Percentiles rank a stretch among this genome's conserved stretches.
These are phyloP conservation scores for Scleropages formosus DNA, from an alignment of 2,797 vertebrate genomes.

Conservation along the genomic window DNA sequence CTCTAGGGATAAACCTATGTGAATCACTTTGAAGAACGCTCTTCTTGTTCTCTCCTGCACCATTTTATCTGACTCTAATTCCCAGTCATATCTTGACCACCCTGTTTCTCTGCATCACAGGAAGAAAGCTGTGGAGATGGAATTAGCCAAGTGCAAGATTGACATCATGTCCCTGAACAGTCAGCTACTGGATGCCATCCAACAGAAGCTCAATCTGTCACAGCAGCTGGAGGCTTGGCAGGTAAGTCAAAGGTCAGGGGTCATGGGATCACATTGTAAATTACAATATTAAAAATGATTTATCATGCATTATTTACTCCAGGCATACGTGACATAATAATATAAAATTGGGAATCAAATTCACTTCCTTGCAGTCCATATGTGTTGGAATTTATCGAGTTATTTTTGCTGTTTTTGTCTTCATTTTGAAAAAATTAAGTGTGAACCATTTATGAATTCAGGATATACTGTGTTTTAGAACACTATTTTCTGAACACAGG, in stretches of 20 bases:
- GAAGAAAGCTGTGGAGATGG: constrained; percentile 95
- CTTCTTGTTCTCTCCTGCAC: neutral
- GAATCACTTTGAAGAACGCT: too few species aligned
- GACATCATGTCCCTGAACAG: constrained; percentile 97
- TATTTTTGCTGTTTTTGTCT: too few species aligned
- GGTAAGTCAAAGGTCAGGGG: constrained; percentile 66
- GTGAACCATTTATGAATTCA: too few species aligned
- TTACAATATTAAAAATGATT: too few species aligned
- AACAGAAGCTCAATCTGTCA: constrained; percentile 96
- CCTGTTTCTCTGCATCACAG: constrained; percentile 56
- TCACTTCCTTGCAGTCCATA: neutral
- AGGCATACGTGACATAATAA: too few species aligned
- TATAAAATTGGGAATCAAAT: neutral
- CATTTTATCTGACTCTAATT: neutral
- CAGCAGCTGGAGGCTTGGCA: constrained; percentile 99
- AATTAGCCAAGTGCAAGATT: constrained; percentile 92
- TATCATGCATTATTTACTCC: neutral
- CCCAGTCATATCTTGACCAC: neutral
- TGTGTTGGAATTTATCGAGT: too few species aligned
- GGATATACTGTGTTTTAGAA: too few species aligned
- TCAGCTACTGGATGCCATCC: constrained; percentile 94
- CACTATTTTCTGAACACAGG: too few species aligned
- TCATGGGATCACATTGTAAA: neutral
- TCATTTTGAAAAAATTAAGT: too few species aligned
- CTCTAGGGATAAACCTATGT: too few species aligned